Conservation (phyloP, 2,797 vertebrate species). For the Alca torda region DNA sequence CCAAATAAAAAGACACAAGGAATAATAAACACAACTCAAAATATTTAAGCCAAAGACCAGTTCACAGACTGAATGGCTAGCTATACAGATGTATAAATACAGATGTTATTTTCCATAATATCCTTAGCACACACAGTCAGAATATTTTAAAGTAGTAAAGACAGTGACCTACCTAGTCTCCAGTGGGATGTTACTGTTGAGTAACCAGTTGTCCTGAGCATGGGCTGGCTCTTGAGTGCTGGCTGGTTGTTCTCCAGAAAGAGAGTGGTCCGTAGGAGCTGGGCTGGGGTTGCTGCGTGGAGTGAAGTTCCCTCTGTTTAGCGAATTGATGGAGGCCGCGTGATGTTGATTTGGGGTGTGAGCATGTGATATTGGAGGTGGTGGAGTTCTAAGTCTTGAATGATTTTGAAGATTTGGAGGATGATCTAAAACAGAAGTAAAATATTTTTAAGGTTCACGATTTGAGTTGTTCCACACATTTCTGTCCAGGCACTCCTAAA, state of each 20-base stretch:
- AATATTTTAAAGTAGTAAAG: neutral
- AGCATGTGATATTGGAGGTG: slow-evolving; percentile 89
- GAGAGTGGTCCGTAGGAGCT: slow-evolving; percentile 92
- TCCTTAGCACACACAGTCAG: neutral
- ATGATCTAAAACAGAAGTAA: slow-evolving; percentile 71
- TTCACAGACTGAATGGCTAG: neutral
- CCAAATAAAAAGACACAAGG: neutral
- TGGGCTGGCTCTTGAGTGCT: slow-evolving; percentile 85
- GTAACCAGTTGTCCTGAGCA: slow-evolving; percentile 96
- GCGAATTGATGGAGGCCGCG: slow-evolving; percentile 90
- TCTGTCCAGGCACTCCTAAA: neutral
- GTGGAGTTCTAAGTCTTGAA: slow-evolving; percentile 91
- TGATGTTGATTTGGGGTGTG: slow-evolving; percentile 93
- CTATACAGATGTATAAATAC: neutral
- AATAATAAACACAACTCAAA: neutral
- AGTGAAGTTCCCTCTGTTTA: slow-evolving; percentile 94
- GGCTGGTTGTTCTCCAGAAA: slow-evolving; percentile 87
- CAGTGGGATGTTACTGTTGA: slow-evolving; percentile 99
- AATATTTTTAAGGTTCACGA: neutral
- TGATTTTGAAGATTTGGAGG: slow-evolving; percentile 89
- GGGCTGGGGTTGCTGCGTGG: slow-evolving; percentile 96
- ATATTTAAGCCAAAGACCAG: neutral
- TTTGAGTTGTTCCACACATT: neutral
- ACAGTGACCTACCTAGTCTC: slow-evolving; percentile 89
- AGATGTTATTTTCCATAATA: neutral